These are phyloP conservation scores for Zosterops borbonicus DNA, from an alignment of 2,113 vertebrate species.

Conservation along the genomic window DNA sequence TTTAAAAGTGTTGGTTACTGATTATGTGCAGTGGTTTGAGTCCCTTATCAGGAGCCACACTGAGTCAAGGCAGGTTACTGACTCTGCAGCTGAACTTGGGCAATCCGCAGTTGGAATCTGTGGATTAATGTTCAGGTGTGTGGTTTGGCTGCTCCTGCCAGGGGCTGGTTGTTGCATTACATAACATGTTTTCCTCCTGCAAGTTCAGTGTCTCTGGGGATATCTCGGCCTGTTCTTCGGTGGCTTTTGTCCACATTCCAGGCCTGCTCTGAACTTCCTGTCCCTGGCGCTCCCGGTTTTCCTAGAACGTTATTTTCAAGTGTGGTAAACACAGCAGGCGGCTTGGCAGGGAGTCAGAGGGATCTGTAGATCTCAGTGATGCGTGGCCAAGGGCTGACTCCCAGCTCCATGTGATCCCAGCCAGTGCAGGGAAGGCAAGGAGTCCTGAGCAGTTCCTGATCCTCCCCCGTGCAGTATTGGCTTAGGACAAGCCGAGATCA, in stretches of 20 bases:
- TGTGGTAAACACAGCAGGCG: conserved; percentile 6
- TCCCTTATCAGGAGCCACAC: neutral
- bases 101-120: neutral
- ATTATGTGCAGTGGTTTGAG: neutral
- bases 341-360: conserved; percentile 23
- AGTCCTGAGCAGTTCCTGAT: neutral
- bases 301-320: conserved; percentile 73
- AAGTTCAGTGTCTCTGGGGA: conserved; percentile 50
- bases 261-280: conserved; percentile 69
- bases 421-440: neutral
- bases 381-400: neutral
- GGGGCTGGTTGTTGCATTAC: neutral
- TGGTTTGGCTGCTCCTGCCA: neutral
- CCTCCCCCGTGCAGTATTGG: neutral
- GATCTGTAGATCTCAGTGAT: neutral
- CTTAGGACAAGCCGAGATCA: neutral
- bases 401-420: neutral
- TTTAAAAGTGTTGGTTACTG: conserved; percentile 1
- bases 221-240: conserved; percentile 10
- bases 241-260: conserved; percentile 62
- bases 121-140: conserved; percentile 45
- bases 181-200: conserved; percentile 36
- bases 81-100: neutral
- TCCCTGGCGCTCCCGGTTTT: conserved; percentile 59
- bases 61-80: neutral